A percentile compares a stretch with the other conserved stretches of the same genome.
Evolutionary conservation across 2,113 vertebrate genomes (phyloP).

Genomic region (Puma concolor): DNA sequence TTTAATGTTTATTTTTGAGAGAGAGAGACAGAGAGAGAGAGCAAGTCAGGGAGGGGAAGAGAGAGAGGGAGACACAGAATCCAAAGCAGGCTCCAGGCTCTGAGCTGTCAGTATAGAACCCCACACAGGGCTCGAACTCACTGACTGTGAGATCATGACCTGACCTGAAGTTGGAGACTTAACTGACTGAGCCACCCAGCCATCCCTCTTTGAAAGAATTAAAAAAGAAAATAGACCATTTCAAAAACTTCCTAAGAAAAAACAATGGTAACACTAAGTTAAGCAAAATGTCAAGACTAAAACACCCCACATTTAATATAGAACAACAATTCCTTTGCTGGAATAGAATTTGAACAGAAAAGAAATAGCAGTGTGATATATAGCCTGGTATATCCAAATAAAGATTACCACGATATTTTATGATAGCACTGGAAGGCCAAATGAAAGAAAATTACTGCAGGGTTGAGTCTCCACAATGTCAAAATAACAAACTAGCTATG

Average conservation of each 20-base stretch:
- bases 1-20: no score
- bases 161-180: no score
- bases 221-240: neutral
- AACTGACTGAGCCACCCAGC: no score
- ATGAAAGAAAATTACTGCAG: slow-evolving; percentile 53
- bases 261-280: slow-evolving; percentile 58
- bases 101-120: no score
- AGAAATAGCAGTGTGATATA: slow-evolving; percentile 63
- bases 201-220: no score
- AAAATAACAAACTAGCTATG: slow-evolving; percentile 17
- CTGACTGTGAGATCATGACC: no score
- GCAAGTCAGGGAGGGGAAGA: no score
- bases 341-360: slow-evolving; percentile 66
- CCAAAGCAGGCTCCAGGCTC: no score
- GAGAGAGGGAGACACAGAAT: no score
- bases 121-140: no score
- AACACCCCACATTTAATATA: slow-evolving; percentile 66
- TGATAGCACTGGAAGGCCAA: slow-evolving; percentile 32
- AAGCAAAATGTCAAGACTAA: slow-evolving; percentile 70
- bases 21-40: no score
- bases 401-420: slow-evolving; percentile 67
- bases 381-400: slow-evolving; percentile 32
- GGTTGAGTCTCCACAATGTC: neutral
- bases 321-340: slow-evolving; percentile 61
- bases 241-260: slow-evolving; percentile 49